Conservation (phyloP, 2,113 vertebrate species). For the Hemiprocne comata region DNA sequence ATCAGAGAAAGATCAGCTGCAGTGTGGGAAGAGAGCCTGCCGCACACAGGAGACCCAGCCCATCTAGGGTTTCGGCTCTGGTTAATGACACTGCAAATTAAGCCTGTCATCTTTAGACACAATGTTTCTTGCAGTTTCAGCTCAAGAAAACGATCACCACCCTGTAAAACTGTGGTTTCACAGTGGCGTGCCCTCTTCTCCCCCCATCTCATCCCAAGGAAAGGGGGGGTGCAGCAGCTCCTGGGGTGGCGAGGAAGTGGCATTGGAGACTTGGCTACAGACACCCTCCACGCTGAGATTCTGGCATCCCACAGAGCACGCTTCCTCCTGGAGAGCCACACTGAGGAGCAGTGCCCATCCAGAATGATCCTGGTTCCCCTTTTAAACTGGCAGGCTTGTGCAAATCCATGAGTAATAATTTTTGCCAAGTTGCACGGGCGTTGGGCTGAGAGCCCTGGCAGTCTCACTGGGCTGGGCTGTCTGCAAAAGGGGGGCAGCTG, state of each 20-base stretch:
- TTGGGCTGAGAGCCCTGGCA: not conserved
- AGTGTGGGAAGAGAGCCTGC: not conserved
- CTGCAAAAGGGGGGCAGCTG: not conserved
- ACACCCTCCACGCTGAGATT: not conserved
- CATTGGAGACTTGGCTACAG: not conserved
- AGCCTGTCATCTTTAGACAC: slow-evolving; percentile 80
- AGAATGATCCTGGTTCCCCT: not conserved
- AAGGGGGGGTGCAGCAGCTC: not conserved
- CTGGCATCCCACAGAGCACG: fast-evolving
- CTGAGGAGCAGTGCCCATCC: fast-evolving
- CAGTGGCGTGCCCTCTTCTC: not conserved
- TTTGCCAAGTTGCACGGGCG: not conserved
- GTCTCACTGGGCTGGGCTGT: not conserved
- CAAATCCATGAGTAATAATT: not conserved
- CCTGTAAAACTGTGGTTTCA: not conserved
- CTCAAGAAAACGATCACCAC: slow-evolving; percentile 61
- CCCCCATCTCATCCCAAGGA: not conserved
- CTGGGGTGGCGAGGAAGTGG: fast-evolving
- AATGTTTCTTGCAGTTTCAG: slow-evolving; percentile 66
- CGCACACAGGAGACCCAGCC: slow-evolving; percentile 65
- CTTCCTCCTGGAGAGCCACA: not conserved
- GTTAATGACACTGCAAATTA: slow-evolving; percentile 86
- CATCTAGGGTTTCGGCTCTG: slow-evolving; percentile 84
- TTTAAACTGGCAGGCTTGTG: not conserved
- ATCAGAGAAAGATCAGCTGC: slow-evolving; percentile 45